Conservation (phyloP, 2,113 vertebrate genomes). For the Etia nguti region DNA sequence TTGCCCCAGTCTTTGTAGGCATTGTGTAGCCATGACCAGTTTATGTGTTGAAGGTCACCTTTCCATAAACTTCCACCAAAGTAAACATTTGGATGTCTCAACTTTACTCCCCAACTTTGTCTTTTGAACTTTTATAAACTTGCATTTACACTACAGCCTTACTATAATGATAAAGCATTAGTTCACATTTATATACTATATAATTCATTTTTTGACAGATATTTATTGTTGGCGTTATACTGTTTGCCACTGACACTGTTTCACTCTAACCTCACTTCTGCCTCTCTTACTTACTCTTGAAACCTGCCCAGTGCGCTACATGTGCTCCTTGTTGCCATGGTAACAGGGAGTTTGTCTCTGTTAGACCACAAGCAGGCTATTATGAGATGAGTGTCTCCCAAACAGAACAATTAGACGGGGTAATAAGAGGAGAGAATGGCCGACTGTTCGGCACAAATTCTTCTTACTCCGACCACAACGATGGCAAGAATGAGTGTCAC, state of each 20-base stretch:
- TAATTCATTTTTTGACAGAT: background rate
- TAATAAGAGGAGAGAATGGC: constrained; percentile 30
- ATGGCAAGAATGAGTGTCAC: constrained; percentile 30
- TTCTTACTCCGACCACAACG: constrained; percentile 29
- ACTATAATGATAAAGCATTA: background rate
- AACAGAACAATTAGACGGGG: constrained; percentile 54
- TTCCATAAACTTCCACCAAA: background rate
- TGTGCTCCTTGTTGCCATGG: constrained; percentile 2
- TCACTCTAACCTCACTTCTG: background rate
- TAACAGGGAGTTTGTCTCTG: constrained; percentile 10
- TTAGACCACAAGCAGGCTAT: constrained; percentile 58
- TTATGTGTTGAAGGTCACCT: background rate
- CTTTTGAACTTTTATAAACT: background rate
- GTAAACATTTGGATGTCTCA: background rate
- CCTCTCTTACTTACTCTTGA: background rate
- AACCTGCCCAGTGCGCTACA: background rate
- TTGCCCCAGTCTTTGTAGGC: background rate
- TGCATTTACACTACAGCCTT: background rate
- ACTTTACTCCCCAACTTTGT: background rate
- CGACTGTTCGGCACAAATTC: constrained; percentile 13
- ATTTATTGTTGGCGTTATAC: background rate
- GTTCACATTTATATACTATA: background rate
- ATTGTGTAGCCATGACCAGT: background rate
- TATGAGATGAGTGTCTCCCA: constrained; percentile 57
- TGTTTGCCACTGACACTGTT: background rate